phyloP scores from a whole-genome alignment of 2,113 vertebrate species.

The Pachycephala philippinensis region DNA sequence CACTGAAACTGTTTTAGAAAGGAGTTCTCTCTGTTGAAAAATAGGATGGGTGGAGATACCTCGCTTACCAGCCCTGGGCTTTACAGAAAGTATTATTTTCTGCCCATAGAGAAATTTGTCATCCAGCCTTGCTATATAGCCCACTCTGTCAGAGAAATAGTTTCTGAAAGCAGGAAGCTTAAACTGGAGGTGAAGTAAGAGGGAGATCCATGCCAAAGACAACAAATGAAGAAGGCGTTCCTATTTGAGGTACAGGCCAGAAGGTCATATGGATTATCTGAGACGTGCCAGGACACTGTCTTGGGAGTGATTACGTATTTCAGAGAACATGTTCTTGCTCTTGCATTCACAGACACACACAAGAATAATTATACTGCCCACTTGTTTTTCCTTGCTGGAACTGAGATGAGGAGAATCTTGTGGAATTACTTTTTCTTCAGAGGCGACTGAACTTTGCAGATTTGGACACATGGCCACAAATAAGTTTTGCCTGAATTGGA shows the following conservation, averaged over 20 bases:
- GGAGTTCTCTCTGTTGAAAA: background rate
- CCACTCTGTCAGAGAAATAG: background rate
- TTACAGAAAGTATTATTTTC: background rate
- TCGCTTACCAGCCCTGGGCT: background rate
- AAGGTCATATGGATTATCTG: conserved; percentile 29
- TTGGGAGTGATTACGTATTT: background rate
- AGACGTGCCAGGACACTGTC: conserved; percentile 1
- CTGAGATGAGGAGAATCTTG: background rate
- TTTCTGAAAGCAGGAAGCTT: conserved; percentile 19
- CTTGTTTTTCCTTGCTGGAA: background rate
- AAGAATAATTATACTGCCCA: background rate
- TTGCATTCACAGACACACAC: background rate
- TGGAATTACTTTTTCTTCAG: background rate
- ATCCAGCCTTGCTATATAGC: background rate
- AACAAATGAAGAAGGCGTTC: background rate
- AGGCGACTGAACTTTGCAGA: background rate
- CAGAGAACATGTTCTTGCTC: background rate
- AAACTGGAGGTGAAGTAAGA: conserved; percentile 26
- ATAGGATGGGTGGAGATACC: background rate
- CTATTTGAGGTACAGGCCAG: conserved; percentile 30
- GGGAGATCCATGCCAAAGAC: background rate
- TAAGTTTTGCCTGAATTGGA: background rate
- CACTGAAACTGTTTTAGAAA: background rate
- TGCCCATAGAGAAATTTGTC: background rate
- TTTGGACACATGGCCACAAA: background rate